Base-by-base conservation (phyloP, 2,888 invertebrate genomes). In the Subacronicta megacephala region DNA sequence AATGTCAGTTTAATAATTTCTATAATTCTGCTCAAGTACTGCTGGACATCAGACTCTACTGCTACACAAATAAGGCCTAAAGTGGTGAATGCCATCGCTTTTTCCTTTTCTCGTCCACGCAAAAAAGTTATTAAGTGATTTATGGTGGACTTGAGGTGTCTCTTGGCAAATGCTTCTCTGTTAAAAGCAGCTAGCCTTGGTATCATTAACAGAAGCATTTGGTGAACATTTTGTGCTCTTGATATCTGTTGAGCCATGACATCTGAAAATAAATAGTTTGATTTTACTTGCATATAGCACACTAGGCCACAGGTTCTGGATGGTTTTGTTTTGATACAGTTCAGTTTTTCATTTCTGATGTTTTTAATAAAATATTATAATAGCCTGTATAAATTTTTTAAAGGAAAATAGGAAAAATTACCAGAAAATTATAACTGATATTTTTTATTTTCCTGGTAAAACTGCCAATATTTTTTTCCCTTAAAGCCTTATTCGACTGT, bases 111-210 rank as follows among this genome's bases (percentile, higher is more conserved):
- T 63, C 97, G 95, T 3, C 97, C 96, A 53, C 96, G 95, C 56
- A 99, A 87, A 43, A 96, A 97, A 12, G 95, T 94, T 59, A 99
- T 94, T 37, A 99, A 92, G 87, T 98, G 97, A 68, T 95, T 95
- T 83, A 99, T 96, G 0, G 98, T 96, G 0, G 95, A 95, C 44
- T 95, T 95, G 0, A 98, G 90, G 87, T 98, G 97, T 70, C 96
- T 96, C 56, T 95, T 95, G 0, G 96, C 96, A 88, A 99, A 99
- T 43, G 95, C 95, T 44, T 96, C 96, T 52, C 96, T 96, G 83
- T 98, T 97, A 78, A 99, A 98, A n/a, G 99, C 98, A 7, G 99
- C 99, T 35, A 99, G 91, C 61, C 99, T 95, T 0, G 99, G 99
- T 70, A 99, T 94, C 57, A 99, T 96, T 50, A 97, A 96, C 59